Percentiles rank a stretch among this genome's conserved stretches.
Conservation (phyloP, 1,140 invertebrate genomes). For the Drusus annulatus region DNA sequence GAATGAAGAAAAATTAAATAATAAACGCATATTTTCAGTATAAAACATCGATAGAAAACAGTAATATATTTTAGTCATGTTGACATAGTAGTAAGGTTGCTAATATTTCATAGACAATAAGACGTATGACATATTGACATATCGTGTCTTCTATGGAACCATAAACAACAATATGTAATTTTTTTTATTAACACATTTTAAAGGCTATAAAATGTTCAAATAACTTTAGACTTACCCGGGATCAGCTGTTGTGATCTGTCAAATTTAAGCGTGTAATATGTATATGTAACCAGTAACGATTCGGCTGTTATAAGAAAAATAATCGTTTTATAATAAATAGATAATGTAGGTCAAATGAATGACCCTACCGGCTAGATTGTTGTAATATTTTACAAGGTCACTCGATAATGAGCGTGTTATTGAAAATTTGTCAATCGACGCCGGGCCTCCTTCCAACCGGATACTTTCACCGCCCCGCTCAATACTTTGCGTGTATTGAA, state of each 20-base stretch:
- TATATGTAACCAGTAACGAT: no score
- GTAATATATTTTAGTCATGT: background rate
- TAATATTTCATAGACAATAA: conserved; percentile 15
- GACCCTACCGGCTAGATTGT: background rate
- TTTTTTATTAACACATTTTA: no score
- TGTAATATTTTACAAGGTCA: conserved; percentile 25
- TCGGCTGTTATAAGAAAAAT: no score
- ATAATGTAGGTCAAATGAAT: conserved; percentile 21
- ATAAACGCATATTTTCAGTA: background rate
- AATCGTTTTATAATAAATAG: background rate
- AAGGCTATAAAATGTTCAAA: no score
- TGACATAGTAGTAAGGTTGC: background rate
- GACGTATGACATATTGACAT: no score
- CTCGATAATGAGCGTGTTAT: conserved; percentile 7
- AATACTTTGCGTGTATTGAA: conserved; percentile 6
- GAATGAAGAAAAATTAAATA: no score
- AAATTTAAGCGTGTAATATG: no score
- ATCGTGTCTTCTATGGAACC: background rate
- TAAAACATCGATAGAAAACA: conserved; percentile 15
- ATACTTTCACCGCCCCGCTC: conserved; percentile 35
- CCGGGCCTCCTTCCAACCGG: conserved; percentile 17
- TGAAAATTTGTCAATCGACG: conserved; percentile 19
- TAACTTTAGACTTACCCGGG: no score
- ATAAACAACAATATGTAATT: background rate
- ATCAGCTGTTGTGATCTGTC: no score